Evolutionary conservation across 1,140 invertebrate species (phyloP).

Genomic region (Cydia pomonella): DNA sequence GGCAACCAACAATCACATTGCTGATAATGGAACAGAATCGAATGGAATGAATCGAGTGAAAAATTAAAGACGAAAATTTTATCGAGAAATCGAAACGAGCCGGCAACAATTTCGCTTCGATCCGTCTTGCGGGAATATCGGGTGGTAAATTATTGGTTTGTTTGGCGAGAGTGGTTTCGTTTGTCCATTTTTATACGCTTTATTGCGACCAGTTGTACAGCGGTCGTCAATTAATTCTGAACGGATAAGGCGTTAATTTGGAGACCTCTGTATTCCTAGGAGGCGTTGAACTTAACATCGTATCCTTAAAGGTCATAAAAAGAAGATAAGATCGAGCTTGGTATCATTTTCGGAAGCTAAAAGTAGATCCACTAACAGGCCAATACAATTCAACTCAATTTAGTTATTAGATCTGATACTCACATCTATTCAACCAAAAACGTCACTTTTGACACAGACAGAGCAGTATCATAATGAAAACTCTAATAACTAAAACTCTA

Average conservation of each 20-base stretch:
- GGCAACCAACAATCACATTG: constrained; percentile 32
- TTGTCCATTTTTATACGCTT: constrained; percentile 10
- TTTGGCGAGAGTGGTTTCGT: constrained; percentile 12
- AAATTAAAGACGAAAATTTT: constrained; percentile 23
- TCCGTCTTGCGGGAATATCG: constrained; percentile 13
- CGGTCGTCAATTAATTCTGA: background rate
- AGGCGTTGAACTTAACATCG: background rate
- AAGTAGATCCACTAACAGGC: no score
- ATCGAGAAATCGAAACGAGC: constrained; percentile 30
- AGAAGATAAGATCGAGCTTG: no score
- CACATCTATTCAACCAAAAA: no score
- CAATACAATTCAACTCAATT: no score
- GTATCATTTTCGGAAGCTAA: no score
- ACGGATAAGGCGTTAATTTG: constrained; percentile 10
- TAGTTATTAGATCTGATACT: no score
- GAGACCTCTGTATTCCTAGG: background rate
- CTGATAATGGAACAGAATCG: constrained; percentile 23
- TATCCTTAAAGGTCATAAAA: background rate
- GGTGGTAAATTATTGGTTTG: constrained; percentile 21
- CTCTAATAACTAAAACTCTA: no score
- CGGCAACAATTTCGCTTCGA: constrained; percentile 13
- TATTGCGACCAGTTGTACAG: background rate
- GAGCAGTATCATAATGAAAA: no score
- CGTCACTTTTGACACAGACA: no score
- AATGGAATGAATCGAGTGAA: constrained; percentile 27